Conservation (phyloP, 2,888 invertebrate species). For the Tinea semifulvella region DNA sequence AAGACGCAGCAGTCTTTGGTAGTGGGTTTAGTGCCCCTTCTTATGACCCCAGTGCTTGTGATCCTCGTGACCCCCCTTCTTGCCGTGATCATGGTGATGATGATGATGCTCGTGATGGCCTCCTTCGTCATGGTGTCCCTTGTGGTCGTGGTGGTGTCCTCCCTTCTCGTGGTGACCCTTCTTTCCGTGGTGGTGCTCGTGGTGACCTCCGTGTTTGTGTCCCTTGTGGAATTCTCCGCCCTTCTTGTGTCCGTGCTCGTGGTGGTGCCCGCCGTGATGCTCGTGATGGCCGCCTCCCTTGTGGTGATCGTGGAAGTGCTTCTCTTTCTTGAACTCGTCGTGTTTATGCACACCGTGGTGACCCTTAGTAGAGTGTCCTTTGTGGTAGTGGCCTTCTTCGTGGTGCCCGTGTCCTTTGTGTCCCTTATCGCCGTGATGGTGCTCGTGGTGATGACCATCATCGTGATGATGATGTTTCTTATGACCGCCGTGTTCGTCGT, state of each 20-base stretch:
- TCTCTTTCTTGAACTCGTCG: conserved; percentile 87
- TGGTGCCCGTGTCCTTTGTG: conserved; percentile 67
- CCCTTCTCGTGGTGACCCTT: conserved; percentile 85
- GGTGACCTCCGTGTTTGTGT: conserved; percentile 79
- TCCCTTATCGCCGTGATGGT: conserved; percentile 73
- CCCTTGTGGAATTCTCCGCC: conserved; percentile 83
- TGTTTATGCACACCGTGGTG: conserved; percentile 86
- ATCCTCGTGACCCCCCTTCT: conserved; percentile 83
- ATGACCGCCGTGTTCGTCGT: conserved; percentile 70
- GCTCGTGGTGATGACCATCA: conserved; percentile 71
- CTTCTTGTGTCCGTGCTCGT: conserved; percentile 82
- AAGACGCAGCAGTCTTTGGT: conserved; percentile 22
- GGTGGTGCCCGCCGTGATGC: conserved; percentile 81
- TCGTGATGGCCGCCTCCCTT: conserved; percentile 83
- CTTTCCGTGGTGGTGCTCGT: conserved; percentile 82
- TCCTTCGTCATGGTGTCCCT: conserved; percentile 80
- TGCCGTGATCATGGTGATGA: conserved; percentile 78
- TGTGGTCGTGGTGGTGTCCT: conserved; percentile 80
- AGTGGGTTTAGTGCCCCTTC: conserved; percentile 51
- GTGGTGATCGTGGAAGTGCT: conserved; percentile 86
- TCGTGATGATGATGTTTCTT: conserved; percentile 73
- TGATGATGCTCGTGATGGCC: conserved; percentile 82
- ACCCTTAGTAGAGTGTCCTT: conserved; percentile 86
- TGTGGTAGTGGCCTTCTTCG: conserved; percentile 76
- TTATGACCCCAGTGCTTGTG: conserved; percentile 83